phyloP scores from a whole-genome alignment of 2,888 invertebrate genomes.

The Xestia sexstrigata region DNA sequence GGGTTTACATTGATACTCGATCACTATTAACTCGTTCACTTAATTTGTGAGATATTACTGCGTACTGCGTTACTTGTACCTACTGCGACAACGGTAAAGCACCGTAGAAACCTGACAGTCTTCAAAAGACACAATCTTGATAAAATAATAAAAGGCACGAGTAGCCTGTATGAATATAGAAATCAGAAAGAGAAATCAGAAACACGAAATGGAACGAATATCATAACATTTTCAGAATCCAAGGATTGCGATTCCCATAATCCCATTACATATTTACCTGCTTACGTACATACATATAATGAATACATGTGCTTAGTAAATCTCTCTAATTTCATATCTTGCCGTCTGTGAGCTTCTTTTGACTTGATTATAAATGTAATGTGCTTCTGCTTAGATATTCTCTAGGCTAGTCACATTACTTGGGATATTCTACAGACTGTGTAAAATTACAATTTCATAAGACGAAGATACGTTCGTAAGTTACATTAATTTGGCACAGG shows the following conservation, averaged over 20 bases:
- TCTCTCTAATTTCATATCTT: conserved; percentile 48
- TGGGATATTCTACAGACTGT: conserved; percentile 14
- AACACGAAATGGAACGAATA: conserved; percentile 22
- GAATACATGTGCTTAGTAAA: conserved; percentile 41
- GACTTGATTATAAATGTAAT: conserved; percentile 51
- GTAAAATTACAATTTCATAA: conserved; percentile 27
- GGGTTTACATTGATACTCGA: conserved; percentile 56
- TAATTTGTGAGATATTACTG: conserved; percentile 22
- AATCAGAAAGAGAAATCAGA: conserved; percentile 28
- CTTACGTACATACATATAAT: conserved; percentile 24
- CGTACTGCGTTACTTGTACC: background rate
- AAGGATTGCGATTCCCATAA: conserved; percentile 31
- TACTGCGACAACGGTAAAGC: background rate
- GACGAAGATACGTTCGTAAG: conserved; percentile 29
- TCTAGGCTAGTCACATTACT: conserved; percentile 40
- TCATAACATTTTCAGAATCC: conserved; percentile 21
- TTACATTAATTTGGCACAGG: conserved; percentile 45
- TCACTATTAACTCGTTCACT: conserved; percentile 17
- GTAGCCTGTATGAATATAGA: conserved; percentile 21
- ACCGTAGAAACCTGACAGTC: background rate
- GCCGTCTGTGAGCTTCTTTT: conserved; percentile 31
- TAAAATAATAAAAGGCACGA: conserved; percentile 3
- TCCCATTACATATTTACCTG: conserved; percentile 30
- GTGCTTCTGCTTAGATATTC: conserved; percentile 40
- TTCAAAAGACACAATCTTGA: conserved; percentile 14